Conservation (phyloP, 2,113 vertebrate genomes). For the Chlamydotis undulata region DNA sequence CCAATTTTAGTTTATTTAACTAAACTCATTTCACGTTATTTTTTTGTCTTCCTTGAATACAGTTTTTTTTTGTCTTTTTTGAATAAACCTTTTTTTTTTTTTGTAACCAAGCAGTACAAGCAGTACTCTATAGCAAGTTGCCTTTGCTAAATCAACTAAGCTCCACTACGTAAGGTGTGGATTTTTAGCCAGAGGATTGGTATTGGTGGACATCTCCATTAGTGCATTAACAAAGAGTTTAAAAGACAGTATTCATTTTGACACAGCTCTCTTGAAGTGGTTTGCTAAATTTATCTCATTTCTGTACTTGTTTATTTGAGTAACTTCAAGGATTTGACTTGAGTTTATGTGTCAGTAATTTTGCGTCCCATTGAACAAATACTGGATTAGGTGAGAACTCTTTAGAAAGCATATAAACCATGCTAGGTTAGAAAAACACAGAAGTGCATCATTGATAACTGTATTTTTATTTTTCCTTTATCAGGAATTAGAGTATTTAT, state of each 20-base stretch:
- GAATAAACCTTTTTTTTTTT: neutral
- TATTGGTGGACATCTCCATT: neutral
- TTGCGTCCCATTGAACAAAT: neutral
- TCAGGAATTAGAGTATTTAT: neutral
- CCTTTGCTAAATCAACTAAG: neutral
- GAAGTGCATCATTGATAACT: neutral
- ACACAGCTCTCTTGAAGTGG: neutral
- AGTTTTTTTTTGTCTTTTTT: neutral
- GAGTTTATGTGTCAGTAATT: neutral
- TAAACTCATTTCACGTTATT: neutral
- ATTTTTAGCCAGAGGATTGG: neutral
- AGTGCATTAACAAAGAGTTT: neutral
- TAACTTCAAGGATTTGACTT: neutral
- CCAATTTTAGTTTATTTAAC: rapidly evolving
- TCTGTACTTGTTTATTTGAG: neutral
- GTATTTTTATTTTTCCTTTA: neutral
- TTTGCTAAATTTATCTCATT: neutral
- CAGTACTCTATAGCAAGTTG: neutral
- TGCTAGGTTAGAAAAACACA: neutral
- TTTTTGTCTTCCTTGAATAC: neutral
- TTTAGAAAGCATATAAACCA: neutral
- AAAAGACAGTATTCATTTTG: neutral
- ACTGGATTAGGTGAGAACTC: neutral
- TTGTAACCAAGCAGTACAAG: neutral
- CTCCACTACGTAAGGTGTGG: neutral